These are phyloP conservation scores for Catagonus wagneri DNA, from an alignment of 2,113 vertebrate species.

Conservation along the genomic window DNA sequence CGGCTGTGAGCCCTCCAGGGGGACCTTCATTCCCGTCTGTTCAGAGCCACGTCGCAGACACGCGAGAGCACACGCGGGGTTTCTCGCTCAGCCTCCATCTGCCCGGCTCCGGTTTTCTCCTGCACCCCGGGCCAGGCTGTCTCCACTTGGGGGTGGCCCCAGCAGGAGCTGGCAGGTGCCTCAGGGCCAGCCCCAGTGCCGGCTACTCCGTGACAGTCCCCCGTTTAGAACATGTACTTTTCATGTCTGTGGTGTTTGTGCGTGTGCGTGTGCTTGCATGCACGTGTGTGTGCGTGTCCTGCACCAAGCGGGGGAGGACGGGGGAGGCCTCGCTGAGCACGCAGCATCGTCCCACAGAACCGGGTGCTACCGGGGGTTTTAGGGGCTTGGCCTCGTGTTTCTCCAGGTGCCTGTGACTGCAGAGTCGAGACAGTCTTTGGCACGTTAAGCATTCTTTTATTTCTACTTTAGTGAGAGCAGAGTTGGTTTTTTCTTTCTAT, in stretches of 20 bases:
- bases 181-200: neutral
- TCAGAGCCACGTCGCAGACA: neutral
- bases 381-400: rapidly evolving
- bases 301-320: no score
- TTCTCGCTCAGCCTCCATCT: neutral
- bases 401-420: rapidly evolving
- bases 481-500: neutral
- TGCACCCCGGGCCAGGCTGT: neutral
- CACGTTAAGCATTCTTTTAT: neutral
- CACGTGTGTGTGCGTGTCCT: neutral
- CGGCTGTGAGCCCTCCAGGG: rapidly evolving
- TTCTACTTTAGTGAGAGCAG: neutral
- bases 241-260: no score
- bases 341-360: rapidly evolving
- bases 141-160: rapidly evolving
- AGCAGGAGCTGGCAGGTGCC: neutral
- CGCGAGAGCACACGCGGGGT: neutral
- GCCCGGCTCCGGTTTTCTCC: neutral
- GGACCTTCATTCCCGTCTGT: rapidly evolving
- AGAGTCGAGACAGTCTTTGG: neutral
- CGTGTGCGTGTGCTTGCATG: no score
- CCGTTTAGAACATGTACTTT: rapidly evolving
- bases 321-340: neutral
- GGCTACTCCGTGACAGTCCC: neutral
- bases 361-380: rapidly evolving